A percentile compares a stretch with the other conserved stretches of the same genome.
Conservation (phyloP, 2,797 vertebrate species). For the Falco concolor region DNA sequence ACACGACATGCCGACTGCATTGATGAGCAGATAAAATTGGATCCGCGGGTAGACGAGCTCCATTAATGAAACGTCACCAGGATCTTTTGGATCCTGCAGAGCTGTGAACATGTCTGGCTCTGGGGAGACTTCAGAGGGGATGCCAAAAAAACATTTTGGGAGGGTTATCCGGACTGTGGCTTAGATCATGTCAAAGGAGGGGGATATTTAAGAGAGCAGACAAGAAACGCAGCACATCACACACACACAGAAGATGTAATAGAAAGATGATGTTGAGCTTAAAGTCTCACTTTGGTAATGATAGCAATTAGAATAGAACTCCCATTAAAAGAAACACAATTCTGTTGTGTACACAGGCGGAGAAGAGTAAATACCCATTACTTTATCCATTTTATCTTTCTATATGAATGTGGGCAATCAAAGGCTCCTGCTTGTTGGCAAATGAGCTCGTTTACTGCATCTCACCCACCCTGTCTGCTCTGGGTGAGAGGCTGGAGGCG, state of each 20-base stretch:
- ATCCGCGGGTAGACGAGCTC: background rate
- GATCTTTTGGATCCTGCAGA: background rate
- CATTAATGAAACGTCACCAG: background rate
- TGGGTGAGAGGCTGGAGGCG: background rate
- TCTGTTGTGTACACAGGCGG: background rate
- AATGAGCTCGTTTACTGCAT: background rate
- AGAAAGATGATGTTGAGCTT: background rate
- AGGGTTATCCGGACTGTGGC: accelerated
- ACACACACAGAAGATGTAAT: background rate
- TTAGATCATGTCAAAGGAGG: background rate
- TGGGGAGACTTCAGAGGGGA: background rate
- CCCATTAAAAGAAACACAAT: constrained; percentile 11
- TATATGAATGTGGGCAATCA: background rate
- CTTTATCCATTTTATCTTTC: constrained; percentile 35
- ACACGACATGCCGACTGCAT: background rate
- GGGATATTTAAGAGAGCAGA: background rate
- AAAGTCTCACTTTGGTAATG: background rate
- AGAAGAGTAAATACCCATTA: constrained; percentile 60
- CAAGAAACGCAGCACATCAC: background rate
- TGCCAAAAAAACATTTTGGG: background rate
- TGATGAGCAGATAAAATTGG: constrained; percentile 12
- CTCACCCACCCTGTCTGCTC: background rate
- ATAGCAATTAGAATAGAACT: constrained; percentile 32
- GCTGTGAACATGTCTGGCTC: background rate
- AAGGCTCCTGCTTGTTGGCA: background rate